Evolutionary conservation across 2,113 vertebrate genomes (phyloP).

Genomic region (Raja brachyura): DNA sequence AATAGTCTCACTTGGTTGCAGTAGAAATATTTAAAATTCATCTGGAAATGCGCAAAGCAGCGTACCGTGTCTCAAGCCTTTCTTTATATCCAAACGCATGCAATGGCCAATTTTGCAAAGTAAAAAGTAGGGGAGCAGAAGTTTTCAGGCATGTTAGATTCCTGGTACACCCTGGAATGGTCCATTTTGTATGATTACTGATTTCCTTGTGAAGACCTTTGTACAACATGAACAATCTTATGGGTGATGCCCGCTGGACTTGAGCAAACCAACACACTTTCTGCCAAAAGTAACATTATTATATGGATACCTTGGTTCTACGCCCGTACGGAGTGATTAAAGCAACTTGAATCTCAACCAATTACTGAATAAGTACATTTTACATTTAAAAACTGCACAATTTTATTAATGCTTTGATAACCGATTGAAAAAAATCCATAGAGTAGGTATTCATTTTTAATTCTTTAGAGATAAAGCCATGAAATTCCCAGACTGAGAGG

Average conservation of each 20-base stretch:
- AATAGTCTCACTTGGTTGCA: background rate
- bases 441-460: background rate
- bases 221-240: conserved; percentile 6
- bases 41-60: background rate
- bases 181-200: conserved; percentile 6
- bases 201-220: background rate
- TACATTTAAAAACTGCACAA: background rate
- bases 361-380: conserved; percentile 29
- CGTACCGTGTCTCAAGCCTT: background rate
- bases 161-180: background rate
- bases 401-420: conserved; percentile 21
- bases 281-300: background rate
- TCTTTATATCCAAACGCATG: background rate
- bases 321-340: background rate
- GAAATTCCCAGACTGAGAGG: background rate
- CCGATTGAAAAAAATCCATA: background rate
- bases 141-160: background rate
- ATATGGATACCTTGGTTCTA: conserved; percentile 13
- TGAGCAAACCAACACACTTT: background rate
- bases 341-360: conserved; percentile 17
- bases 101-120: background rate
- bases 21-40: conserved; percentile 1
- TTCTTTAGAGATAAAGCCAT: conserved; percentile 2
- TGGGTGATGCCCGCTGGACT: background rate
- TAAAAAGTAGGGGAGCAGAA: background rate